Evolutionary conservation across 2,797 vertebrate species (phyloP), one percentile per base, ranked within the genome.

Genomic region (Mus caroli): DNA sequence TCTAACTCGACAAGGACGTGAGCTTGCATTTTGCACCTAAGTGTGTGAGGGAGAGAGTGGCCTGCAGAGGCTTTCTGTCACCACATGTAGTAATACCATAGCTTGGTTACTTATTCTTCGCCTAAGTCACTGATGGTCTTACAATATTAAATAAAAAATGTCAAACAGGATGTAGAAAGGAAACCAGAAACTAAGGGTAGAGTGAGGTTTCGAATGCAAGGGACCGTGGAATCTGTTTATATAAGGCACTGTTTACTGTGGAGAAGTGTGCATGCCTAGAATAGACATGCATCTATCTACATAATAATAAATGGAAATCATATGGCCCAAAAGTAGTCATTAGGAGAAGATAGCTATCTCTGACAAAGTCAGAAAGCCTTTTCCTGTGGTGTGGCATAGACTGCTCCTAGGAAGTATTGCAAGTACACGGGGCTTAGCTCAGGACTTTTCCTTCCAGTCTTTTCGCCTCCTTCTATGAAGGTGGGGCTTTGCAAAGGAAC

Each of bases 171-270:
- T 76, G 62, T 62, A 80, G 34, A 67, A 12, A 0, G 3, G 17
- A 56, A 22, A 28, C 20, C 37, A 78, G 19, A 78, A 19, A 43
- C 3, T 34, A 14, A 26, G 87, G 3, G 50, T 92, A 69, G 56
- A 88, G 19, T 90, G 22, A 24, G 22, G 62, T 82, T 90, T 93
- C 43, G 62, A 89, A 87, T 82, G 34, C 31, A 85, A 93, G n/a
- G n/a, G 85, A 88, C 56, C 14, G 1, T 71, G 52, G 40, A 86
- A 69, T 58, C 71, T 91, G 3, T 79, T 90, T 24, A 54, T n/a
- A 43, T 19, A 43, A 52, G 69, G 8, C 19, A 19, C 14, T 64
- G 22, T 58, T 34, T 73, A 87, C 10, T 73, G 24, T 54, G 50
- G 31, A 37, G 11, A 73, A 40, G 3, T n/a, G 19, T 54, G 26